Evolutionary conservation across 2,888 invertebrate species (phyloP), one percentile per base, ranked within the genome.

Genomic region (Sphecodes monilicornis): DNA sequence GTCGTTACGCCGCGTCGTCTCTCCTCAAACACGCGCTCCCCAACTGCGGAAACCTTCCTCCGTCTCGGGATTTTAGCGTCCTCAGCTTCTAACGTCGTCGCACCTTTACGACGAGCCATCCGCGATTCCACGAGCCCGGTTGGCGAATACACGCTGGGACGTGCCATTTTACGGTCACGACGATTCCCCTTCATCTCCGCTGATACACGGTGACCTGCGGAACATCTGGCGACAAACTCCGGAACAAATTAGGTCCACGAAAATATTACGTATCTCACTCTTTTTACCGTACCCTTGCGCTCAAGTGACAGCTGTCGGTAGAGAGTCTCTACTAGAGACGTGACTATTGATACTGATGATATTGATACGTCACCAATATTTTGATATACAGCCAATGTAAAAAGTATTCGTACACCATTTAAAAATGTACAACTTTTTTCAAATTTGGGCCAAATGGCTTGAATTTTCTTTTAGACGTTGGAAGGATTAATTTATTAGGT

Each of bases 1-100:
- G 69, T 36, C 88, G 89, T 89, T 90, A 88, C 89, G 73, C 70
- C 83, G 29, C 16, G 22, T 66, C 84, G 86, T 80, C 77, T 71
- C 78, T 90, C 80, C 79, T 85, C 89, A 90, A 90, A 89, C 82
- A 90, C 10, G 22, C 36, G 22, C 36, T 64, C 16, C 4, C 32
- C 29, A 3, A 29, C 32, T 18, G 50, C 70, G 79, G 66, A 80
- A 78, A 83, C 80, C 8, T 22, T 66, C 36, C 69, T 16, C 68
- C 80, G 6, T 32, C 78, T 36, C 16, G n/a, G 70, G 77, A 82
- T 78, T 82, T 75, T 78, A 70, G 76, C 82, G 71, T 70, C 71
- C 32, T 18, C 29, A 10, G 18, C 18, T 8, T 64, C 64, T 60
- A 57, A 41, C 78, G 36, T 76, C 81, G 74, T 82, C 88, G 82